Evolutionary conservation across 2,888 invertebrate species (phyloP).

Genomic region (Phytoseiulus persimilis): DNA sequence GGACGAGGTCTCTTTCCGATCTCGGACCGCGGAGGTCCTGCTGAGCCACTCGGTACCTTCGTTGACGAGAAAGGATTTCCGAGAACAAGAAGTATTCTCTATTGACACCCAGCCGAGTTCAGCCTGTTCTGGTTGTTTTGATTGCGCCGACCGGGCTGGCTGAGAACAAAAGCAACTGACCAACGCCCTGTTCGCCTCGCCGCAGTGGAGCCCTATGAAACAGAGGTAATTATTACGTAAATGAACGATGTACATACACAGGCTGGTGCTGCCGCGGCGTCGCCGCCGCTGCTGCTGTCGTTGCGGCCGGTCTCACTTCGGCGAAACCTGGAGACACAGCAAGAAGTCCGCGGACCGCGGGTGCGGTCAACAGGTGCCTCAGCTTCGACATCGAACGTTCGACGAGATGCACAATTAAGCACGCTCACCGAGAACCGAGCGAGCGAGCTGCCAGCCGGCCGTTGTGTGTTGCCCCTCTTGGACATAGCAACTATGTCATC

Average conservation of each 20-base stretch:
- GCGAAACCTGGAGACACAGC: background rate
- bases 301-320: background rate
- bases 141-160: background rate
- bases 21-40: background rate
- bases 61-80: background rate
- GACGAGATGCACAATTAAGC: background rate
- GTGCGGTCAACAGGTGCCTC: conserved; percentile 5
- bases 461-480: background rate
- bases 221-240: conserved; percentile 31
- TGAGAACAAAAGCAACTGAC: background rate
- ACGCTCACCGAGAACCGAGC: background rate
- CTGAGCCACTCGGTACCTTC: background rate
- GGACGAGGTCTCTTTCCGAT: background rate
- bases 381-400: background rate
- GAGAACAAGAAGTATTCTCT: background rate
- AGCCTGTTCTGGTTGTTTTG: background rate
- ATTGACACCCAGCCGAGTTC: background rate
- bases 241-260: conserved; percentile 20
- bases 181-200: conserved; percentile 5
- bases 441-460: background rate
- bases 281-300: background rate
- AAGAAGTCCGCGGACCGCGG: background rate
- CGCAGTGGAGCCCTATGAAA: background rate
- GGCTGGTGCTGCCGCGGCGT: too few species aligned
- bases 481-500: background rate